Evolutionary conservation across 2,797 vertebrate genomes (phyloP).

Genomic region (Sebastes cheni): DNA sequence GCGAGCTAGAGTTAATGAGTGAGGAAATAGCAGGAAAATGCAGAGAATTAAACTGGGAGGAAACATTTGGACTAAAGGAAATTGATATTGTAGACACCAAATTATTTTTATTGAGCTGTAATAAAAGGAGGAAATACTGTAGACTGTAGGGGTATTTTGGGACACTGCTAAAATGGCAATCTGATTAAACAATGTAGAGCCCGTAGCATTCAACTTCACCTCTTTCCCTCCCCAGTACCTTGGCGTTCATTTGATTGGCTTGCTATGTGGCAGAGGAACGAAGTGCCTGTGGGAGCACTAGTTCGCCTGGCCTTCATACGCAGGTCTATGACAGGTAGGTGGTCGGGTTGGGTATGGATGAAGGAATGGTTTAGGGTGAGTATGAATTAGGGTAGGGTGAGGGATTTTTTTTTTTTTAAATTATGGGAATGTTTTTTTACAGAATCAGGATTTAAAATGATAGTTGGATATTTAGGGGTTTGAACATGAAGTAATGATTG

Average conservation of each 20-base stretch:
- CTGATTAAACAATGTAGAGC: background rate
- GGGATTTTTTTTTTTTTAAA: background rate
- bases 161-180: background rate
- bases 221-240: slow-evolving; percentile 61
- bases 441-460: background rate
- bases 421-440: background rate
- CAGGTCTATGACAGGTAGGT: slow-evolving; percentile 68
- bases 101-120: background rate
- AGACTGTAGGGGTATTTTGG: background rate
- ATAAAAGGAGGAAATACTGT: background rate
- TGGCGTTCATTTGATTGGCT: slow-evolving; percentile 68
- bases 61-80: background rate
- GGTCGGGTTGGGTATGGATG: background rate
- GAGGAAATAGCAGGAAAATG: slow-evolving; percentile 10
- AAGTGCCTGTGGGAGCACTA: slow-evolving; percentile 67
- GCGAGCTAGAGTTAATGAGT: background rate
- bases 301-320: slow-evolving; percentile 72
- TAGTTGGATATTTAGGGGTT: background rate
- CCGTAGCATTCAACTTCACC: background rate
- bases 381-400: background rate
- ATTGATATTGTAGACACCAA: background rate
- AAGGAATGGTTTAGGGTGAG: background rate
- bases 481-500: background rate
- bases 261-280: slow-evolving; percentile 77
- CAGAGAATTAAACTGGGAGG: background rate